Evolutionary conservation across 2,797 vertebrate species (phyloP).

Genomic region (Anolis apletophallus): DNA sequence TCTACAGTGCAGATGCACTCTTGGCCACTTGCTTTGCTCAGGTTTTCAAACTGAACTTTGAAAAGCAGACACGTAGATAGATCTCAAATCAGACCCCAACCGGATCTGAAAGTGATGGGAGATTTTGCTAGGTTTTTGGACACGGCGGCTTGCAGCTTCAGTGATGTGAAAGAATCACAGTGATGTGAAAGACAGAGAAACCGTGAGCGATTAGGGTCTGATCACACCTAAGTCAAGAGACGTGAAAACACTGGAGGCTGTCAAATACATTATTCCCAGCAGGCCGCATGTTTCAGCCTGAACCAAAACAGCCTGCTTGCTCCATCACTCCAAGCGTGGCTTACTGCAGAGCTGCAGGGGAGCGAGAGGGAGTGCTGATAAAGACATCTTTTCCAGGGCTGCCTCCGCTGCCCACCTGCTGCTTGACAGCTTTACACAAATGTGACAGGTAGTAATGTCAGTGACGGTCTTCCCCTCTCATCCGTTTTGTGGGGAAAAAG

Average conservation of each 20-base stretch:
- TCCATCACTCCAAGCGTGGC: not conserved
- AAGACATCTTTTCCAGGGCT: constrained; percentile 66
- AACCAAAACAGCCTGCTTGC: constrained; percentile 48
- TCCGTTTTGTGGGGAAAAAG: constrained; percentile 42
- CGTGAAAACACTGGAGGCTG: constrained; percentile 46
- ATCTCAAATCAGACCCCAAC: not conserved
- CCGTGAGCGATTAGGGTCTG: not conserved
- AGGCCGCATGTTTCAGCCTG: constrained; percentile 54
- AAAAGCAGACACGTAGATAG: no score
- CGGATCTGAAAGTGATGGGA: not conserved
- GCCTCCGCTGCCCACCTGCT: constrained; percentile 68
- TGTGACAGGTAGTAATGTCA: constrained; percentile 74
- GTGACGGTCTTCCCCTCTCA: constrained; percentile 68
- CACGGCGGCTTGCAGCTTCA: not conserved
- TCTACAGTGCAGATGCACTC: no score
- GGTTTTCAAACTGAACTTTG: not conserved
- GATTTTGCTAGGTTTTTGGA: no score
- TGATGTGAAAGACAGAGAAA: not conserved
- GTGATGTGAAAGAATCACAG: not conserved
- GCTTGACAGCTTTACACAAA: constrained; percentile 70
- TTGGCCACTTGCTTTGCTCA: no score
- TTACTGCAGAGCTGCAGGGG: not conserved
- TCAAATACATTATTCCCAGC: constrained; percentile 9
- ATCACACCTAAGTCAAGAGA: constrained; percentile 48
- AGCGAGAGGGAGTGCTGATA: constrained; percentile 27